Percentiles rank a stretch among this genome's conserved stretches.
Evolutionary conservation across 2,888 invertebrate genomes (phyloP).

Genomic region (Drosophila tanythrix): DNA sequence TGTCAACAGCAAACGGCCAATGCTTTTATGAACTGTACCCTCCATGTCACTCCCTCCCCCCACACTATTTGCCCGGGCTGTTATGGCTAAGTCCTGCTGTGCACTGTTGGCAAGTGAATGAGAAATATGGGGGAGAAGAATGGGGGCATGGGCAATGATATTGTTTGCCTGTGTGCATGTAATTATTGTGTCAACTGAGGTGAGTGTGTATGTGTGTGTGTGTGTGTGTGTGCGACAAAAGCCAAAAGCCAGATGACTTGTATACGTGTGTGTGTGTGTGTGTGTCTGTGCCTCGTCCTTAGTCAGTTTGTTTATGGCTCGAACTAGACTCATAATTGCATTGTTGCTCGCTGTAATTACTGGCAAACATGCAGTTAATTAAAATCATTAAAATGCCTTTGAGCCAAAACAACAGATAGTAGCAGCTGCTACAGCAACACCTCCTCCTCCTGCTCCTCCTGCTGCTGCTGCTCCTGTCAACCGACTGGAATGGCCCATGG

Average conservation of each 20-base stretch:
- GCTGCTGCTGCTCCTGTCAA: constrained; percentile 22
- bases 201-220: constrained; percentile 61
- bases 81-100: constrained; percentile 29
- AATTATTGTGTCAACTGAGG: constrained; percentile 77
- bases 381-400: constrained; percentile 79
- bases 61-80: neutral
- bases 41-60: neutral
- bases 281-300: constrained; percentile 6
- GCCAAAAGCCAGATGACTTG: constrained; percentile 41
- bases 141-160: constrained; percentile 9
- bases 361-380: constrained; percentile 77
- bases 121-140: neutral
- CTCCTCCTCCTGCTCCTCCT: neutral
- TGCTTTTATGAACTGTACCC: constrained; percentile 48
- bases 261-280: constrained; percentile 18
- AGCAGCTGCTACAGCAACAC: constrained; percentile 2
- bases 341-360: constrained; percentile 77
- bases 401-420: constrained; percentile 47
- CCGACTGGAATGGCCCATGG: constrained; percentile 23
- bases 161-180: constrained; percentile 53
- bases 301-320: constrained; percentile 63
- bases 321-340: constrained; percentile 74
- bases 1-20: constrained; percentile 58
- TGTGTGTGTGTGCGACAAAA: constrained; percentile 55
- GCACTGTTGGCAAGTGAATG: constrained; percentile 7